Percentiles rank a stretch among this genome's conserved stretches.
Conservation (phyloP, 2,113 vertebrate genomes). For the Thunnus thynnus region DNA sequence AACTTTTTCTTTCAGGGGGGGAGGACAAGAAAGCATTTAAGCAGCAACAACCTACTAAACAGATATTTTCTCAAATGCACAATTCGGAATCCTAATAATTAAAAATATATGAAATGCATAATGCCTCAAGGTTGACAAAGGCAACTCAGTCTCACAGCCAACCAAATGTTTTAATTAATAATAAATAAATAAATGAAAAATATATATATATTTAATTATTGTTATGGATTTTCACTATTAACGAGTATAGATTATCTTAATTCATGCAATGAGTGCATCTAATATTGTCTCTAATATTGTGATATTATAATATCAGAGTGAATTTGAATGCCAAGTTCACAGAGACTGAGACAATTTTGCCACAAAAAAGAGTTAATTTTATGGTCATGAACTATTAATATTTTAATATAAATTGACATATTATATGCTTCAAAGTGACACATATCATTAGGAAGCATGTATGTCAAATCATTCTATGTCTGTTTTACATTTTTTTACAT, state of each 20-base stretch:
- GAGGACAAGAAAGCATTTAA: constrained; percentile 10
- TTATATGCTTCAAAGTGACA: neutral
- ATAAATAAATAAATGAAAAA: too few species aligned
- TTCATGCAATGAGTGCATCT: neutral
- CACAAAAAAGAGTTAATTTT: neutral
- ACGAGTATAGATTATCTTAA: neutral
- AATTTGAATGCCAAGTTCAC: neutral
- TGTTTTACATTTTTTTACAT: neutral
- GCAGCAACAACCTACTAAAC: neutral
- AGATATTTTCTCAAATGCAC: constrained; percentile 19
- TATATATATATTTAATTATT: too few species aligned
- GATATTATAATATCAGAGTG: neutral
- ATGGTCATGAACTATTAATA: constrained; percentile 26
- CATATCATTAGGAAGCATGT: neutral
- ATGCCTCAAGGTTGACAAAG: constrained; percentile 6
- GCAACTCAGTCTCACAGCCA: neutral
- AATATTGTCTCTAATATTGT: neutral
- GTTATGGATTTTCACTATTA: neutral
- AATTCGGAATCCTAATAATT: constrained; percentile 7
- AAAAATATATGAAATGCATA: neutral
- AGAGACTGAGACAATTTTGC: neutral
- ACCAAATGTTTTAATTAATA: too few species aligned
- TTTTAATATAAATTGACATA: neutral
- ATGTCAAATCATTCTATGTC: too few species aligned
- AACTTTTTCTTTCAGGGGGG: constrained; percentile 44